Evolutionary conservation across 2,113 vertebrate species (phyloP).

Genomic region (Xiphias gladius): DNA sequence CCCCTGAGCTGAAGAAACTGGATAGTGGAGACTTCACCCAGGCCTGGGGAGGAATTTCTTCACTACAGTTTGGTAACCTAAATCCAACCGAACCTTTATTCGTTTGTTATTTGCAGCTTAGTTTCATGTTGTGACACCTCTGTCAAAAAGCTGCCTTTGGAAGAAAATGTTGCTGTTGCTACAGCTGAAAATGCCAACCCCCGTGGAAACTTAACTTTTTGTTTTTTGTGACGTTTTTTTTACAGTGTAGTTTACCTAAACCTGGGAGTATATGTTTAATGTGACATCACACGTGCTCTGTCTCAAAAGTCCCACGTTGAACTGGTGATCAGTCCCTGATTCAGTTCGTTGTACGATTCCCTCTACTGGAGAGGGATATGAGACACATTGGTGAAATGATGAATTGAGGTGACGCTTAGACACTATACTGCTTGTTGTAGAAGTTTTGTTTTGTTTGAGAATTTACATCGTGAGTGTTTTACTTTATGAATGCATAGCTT

Average conservation of each 20-base stretch:
- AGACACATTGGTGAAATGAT: background rate
- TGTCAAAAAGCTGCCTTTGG: no score
- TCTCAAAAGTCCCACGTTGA: background rate
- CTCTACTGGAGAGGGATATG: background rate
- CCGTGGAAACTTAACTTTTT: background rate
- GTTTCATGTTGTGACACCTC: background rate
- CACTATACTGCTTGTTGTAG: background rate
- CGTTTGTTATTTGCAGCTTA: background rate
- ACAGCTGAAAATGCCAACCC: background rate
- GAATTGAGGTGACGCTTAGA: background rate
- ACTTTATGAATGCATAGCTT: no score
- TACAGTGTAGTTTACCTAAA: background rate
- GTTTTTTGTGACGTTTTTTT: background rate
- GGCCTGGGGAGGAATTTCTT: constrained; percentile 89
- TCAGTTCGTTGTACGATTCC: background rate
- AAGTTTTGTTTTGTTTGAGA: background rate
- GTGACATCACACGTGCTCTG: no score
- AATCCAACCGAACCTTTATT: background rate
- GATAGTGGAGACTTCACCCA: constrained; percentile 84
- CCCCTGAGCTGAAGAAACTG: constrained; percentile 83
- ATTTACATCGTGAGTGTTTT: background rate
- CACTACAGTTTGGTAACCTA: constrained; percentile 87
- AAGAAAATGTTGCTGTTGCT: no score
- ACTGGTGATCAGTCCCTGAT: background rate
- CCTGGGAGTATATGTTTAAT: background rate